Evolutionary conservation across 1,140 invertebrate species (phyloP).

Genomic region (Dufourea novaeangliae): DNA sequence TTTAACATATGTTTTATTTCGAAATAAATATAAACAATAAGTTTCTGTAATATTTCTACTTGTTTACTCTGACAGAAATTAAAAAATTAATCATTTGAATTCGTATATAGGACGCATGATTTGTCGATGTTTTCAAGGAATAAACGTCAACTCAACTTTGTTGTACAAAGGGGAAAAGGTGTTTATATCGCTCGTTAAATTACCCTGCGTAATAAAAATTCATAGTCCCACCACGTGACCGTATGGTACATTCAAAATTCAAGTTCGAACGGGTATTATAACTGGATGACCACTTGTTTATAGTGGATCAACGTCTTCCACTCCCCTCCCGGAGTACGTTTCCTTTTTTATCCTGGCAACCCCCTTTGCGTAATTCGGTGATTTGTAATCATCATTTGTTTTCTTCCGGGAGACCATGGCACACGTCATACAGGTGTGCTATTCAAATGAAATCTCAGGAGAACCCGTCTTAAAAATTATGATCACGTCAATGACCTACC

Average conservation of each 20-base stretch:
- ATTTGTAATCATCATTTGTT: constrained; percentile 58
- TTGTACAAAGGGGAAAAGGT: neutral
- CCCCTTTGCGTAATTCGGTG: constrained; percentile 54
- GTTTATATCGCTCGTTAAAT: constrained; percentile 6
- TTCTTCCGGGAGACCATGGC: constrained; percentile 36
- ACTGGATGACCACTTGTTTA: constrained; percentile 40
- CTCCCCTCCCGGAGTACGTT: constrained; percentile 28
- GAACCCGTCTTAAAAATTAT: constrained; percentile 32
- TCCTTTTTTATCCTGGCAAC: constrained; percentile 4
- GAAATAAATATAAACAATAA: no score
- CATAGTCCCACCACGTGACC: constrained; percentile 25
- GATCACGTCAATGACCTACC: neutral
- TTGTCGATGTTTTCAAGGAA: no score
- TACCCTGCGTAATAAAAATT: constrained; percentile 36
- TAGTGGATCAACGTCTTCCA: constrained; percentile 44
- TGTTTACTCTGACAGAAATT: neutral
- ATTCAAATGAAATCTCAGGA: constrained; percentile 16
- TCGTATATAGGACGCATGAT: neutral
- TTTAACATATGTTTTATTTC: no score
- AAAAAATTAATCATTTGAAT: neutral
- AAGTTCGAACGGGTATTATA: constrained; percentile 28
- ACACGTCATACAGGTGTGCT: constrained; percentile 40
- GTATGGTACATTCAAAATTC: constrained; percentile 11
- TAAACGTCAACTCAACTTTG: no score
- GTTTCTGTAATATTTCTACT: no score